These are phyloP conservation scores for Lordiphosa andalusiaca DNA, from an alignment of 2,888 invertebrate genomes.

Conservation along the genomic window DNA sequence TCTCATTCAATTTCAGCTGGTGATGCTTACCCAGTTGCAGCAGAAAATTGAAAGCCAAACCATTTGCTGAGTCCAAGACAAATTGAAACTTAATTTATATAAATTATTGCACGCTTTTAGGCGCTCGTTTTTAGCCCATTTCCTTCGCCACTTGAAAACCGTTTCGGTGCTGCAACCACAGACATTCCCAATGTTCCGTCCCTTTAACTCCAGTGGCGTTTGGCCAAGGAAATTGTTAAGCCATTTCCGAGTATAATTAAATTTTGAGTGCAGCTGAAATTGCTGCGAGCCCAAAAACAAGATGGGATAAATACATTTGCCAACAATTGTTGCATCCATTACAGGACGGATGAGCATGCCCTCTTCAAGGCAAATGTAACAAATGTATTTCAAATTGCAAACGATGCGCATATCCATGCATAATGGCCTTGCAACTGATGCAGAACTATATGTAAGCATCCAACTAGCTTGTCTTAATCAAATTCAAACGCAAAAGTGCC, in stretches of 20 bases:
- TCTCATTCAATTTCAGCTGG: too few relatives aligned
- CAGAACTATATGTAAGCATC: background rate
- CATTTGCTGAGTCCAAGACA: background rate
- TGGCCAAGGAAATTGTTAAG: slow-evolving; percentile 12
- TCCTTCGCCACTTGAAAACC: background rate
- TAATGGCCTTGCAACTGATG: slow-evolving; percentile 3
- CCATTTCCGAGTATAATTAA: slow-evolving; percentile 49
- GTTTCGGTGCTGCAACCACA: background rate
- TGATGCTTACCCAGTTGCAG: too few relatives aligned
- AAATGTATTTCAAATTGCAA: slow-evolving; percentile 1
- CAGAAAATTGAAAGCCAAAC: too few relatives aligned
- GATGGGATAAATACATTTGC: slow-evolving; percentile 25
- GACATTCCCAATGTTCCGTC: background rate
- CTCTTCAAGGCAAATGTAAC: background rate
- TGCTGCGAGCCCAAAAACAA: slow-evolving; percentile 13
- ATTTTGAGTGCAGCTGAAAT: slow-evolving; percentile 38
- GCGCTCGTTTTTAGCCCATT: slow-evolving; percentile 28
- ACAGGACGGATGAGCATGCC: background rate
- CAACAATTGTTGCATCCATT: slow-evolving; percentile 1
- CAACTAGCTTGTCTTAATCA: slow-evolving; percentile 4
- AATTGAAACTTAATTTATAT: slow-evolving; percentile 39
- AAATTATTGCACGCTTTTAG: slow-evolving; percentile 62
- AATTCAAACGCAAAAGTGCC: slow-evolving; percentile 38
- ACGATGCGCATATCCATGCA: background rate
- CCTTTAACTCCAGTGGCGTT: background rate